Conservation (phyloP, 2,113 vertebrate species). For the Pelecanus crispus region DNA sequence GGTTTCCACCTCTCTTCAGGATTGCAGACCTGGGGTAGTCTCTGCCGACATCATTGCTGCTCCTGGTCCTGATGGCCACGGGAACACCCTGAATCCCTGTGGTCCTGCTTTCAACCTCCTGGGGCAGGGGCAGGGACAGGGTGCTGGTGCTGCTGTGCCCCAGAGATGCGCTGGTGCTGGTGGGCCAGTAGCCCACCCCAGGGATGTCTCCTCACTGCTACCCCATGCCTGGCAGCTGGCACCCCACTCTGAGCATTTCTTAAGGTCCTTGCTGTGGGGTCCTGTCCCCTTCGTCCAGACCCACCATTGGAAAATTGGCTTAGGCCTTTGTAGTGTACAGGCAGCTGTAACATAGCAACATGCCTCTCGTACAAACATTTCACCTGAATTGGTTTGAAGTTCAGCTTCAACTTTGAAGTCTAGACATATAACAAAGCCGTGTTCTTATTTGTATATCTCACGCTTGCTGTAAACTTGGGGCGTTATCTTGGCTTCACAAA, state of each 20-base stretch:
- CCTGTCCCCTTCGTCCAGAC: neutral
- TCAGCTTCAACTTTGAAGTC: neutral
- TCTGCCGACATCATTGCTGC: neutral
- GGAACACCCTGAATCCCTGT: neutral
- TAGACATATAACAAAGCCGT: rapidly evolving
- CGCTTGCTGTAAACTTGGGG: neutral
- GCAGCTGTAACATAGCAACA: rapidly evolving
- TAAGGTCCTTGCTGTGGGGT: rapidly evolving
- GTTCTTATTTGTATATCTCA: neutral
- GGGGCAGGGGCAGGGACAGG: neutral
- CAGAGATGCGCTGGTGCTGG: rapidly evolving
- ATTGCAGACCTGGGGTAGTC: neutral
- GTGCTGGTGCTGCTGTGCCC: neutral
- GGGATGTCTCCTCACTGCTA: neutral
- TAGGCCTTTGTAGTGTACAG: neutral
- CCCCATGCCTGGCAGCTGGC: rapidly evolving
- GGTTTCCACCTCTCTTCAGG: neutral
- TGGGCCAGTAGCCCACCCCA: neutral
- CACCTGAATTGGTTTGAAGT: neutral
- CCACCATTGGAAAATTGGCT: rapidly evolving
- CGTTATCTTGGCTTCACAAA: neutral
- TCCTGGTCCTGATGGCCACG: neutral
- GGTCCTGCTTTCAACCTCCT: neutral
- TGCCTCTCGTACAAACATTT: rapidly evolving
- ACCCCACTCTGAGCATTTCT: rapidly evolving